Evolutionary conservation across 2,888 invertebrate species (phyloP).

Genomic region (Ceraclea dissimilis): DNA sequence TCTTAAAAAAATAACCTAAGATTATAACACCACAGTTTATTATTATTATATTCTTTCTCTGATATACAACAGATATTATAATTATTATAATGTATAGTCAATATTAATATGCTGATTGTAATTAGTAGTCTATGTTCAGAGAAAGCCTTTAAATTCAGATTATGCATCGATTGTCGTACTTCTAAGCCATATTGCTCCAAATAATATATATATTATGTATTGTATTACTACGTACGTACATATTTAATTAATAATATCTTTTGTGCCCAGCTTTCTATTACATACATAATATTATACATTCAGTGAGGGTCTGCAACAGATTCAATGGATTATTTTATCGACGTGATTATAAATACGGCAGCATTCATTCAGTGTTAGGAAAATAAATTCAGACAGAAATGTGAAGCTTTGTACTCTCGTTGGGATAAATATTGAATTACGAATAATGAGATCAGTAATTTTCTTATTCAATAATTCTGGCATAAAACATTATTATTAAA

Average conservation of each 20-base stretch:
- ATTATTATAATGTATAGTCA: not conserved
- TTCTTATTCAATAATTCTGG: conserved; percentile 44
- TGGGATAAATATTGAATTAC: conserved; percentile 31
- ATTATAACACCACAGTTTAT: conserved; percentile 23
- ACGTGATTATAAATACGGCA: too few species aligned
- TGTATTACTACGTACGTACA: not conserved
- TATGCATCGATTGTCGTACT: not conserved
- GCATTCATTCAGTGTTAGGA: too few species aligned
- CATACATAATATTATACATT: too few species aligned
- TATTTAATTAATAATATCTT: not conserved
- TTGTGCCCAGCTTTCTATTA: not conserved
- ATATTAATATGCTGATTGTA: not conserved
- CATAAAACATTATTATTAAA: conserved; percentile 40
- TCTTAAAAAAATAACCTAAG: conserved; percentile 26
- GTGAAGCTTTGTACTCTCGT: conserved; percentile 41
- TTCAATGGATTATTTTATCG: too few species aligned
- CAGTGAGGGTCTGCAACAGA: not conserved
- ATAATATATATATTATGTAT: not conserved
- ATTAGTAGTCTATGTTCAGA: not conserved
- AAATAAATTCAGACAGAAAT: conserved; percentile 24
- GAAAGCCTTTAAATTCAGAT: not conserved
- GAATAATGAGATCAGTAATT: conserved; percentile 51
- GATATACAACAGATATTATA: not conserved
- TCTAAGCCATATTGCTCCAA: not conserved
- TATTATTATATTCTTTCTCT: conserved; percentile 4